Evolutionary conservation across 2,797 vertebrate species (phyloP).

Genomic region (Alouatta caraya): DNA sequence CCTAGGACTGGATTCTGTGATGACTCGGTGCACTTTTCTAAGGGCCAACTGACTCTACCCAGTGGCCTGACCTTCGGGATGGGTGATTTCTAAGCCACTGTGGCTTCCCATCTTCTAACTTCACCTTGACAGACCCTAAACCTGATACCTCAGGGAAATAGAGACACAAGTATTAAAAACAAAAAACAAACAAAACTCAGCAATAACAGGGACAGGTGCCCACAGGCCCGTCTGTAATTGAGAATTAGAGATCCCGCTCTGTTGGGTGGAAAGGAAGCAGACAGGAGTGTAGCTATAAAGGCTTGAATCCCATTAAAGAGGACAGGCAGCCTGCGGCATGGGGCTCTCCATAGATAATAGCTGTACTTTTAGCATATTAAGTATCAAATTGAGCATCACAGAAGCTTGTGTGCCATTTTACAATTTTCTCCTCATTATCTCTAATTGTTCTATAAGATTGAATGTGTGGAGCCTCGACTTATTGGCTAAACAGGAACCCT

Average conservation of each 20-base stretch:
- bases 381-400: slow-evolving; percentile 37
- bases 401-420: slow-evolving; percentile 62
- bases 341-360: slow-evolving; percentile 37
- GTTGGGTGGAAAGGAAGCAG: neutral
- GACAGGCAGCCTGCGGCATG: neutral
- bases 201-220: neutral
- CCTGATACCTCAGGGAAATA: neutral
- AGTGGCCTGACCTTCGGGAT: neutral
- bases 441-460: slow-evolving; percentile 70
- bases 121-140: neutral
- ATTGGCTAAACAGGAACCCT: slow-evolving; percentile 38
- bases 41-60: neutral
- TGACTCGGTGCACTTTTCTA: neutral
- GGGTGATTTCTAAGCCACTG: neutral
- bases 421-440: slow-evolving; percentile 72
- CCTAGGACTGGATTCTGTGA: neutral
- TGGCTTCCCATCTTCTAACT: neutral
- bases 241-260: neutral
- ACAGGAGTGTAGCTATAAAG: neutral
- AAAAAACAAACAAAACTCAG: neutral
- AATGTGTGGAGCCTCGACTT: slow-evolving; percentile 45
- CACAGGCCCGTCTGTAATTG: neutral
- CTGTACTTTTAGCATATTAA: slow-evolving; percentile 60
- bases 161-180: neutral
- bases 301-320: neutral